Evolutionary conservation across 2,888 invertebrate genomes (phyloP).

Genomic region (Nymphalis polychloros): DNA sequence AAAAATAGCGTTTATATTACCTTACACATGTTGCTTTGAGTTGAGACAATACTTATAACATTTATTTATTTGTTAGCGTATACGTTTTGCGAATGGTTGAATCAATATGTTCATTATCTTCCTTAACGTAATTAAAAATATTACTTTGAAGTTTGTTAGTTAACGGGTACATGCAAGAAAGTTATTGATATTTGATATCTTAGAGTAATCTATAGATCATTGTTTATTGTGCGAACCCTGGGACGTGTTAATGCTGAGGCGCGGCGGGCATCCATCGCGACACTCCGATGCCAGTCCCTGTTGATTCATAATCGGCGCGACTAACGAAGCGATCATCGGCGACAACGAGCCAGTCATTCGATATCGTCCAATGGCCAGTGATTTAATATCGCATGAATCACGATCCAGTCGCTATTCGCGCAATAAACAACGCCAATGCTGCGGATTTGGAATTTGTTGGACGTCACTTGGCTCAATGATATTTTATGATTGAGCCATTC

Average conservation of each 20-base stretch:
- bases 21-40: too few species aligned
- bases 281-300: background rate
- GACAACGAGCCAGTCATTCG: conserved; percentile 27
- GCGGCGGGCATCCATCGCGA: background rate
- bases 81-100: too few species aligned
- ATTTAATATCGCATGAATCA: conserved; percentile 33
- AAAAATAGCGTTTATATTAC: too few species aligned
- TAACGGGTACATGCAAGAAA: too few species aligned
- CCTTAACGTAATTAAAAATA: too few species aligned
- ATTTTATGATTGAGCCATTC: conserved; percentile 40
- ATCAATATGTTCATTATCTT: too few species aligned
- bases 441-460: conserved; percentile 35
- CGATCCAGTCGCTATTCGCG: conserved; percentile 25
- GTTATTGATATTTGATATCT: background rate
- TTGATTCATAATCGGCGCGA: conserved; percentile 18
- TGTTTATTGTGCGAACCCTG: background rate
- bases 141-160: too few species aligned
- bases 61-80: too few species aligned
- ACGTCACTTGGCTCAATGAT: conserved; percentile 37
- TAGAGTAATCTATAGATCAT: background rate
- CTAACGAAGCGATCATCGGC: conserved; percentile 29
- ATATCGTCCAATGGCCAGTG: conserved; percentile 28
- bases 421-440: conserved; percentile 30
- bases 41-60: too few species aligned
- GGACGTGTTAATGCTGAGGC: too few species aligned